Conservation (phyloP, 2,113 vertebrate species). For the Ailurus styani region DNA sequence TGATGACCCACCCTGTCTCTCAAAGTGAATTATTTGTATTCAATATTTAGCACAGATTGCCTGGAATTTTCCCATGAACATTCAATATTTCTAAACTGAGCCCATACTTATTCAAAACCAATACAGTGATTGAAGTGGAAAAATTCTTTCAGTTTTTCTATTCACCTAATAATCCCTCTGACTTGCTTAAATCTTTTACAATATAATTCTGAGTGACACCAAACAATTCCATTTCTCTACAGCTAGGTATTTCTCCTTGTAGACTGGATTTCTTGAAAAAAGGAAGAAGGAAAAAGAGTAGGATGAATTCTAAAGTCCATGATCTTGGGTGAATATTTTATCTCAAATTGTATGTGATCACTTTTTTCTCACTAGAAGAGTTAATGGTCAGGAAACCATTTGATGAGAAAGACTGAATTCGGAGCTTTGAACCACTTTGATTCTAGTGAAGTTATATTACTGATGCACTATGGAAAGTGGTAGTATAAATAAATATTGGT, state of each 20-base stretch:
- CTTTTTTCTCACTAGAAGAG: neutral
- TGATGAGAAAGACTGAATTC: neutral
- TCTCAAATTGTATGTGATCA: neutral
- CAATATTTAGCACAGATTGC: conserved; percentile 21
- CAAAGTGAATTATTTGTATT: conserved; percentile 41
- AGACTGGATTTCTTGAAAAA: neutral
- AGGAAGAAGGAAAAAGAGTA: neutral
- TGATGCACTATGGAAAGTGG: neutral
- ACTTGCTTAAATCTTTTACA: neutral
- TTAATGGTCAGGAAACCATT: neutral
- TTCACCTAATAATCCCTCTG: neutral
- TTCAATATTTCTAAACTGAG: conserved; percentile 23
- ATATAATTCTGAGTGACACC: neutral
- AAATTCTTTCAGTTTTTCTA: neutral
- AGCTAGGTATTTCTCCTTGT: neutral
- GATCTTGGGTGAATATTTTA: neutral
- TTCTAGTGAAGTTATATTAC: neutral
- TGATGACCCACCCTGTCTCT: conserved; percentile 18
- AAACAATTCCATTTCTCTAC: neutral
- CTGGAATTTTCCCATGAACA: neutral
- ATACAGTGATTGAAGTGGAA: neutral
- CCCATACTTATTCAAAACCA: conserved; percentile 1
- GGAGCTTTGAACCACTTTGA: neutral
- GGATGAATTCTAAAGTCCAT: neutral
- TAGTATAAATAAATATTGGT: neutral